A percentile compares a stretch with the other conserved stretches of the same genome.
phyloP scores from a whole-genome alignment of 53 echinoderm and acorn worm species.

The Antedon mediterranea region DNA sequence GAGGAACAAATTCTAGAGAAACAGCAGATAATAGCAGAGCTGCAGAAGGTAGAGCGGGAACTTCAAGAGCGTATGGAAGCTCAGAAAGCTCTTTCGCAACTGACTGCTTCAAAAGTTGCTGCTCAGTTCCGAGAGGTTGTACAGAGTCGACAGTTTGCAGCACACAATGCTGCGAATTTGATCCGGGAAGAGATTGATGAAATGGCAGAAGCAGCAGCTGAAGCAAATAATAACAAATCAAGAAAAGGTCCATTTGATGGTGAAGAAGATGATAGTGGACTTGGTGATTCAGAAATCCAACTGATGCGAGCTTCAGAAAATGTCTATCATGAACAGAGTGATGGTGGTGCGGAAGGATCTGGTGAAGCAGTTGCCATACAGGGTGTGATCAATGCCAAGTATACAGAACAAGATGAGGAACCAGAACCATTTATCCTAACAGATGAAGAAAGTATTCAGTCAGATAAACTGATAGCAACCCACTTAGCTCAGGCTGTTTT shows the following conservation, averaged over 20 bases:
- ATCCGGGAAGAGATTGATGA: not conserved
- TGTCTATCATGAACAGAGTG: not conserved
- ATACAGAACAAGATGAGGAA: not conserved
- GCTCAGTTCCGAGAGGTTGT: not conserved
- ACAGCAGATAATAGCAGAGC: constrained; percentile 86
- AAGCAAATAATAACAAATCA: not conserved
- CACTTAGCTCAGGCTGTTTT: not conserved
- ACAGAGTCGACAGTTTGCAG: not conserved
- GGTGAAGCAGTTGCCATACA: not conserved
- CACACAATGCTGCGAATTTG: not conserved
- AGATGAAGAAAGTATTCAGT: not conserved
- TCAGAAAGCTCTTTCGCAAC: constrained; percentile 37
- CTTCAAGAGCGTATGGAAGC: constrained; percentile 59
- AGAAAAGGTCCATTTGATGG: not conserved
- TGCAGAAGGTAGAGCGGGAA: constrained; percentile 85
- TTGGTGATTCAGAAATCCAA: not conserved
- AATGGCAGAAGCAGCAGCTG: not conserved
- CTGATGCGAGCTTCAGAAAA: not conserved
- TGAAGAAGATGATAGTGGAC: not conserved
- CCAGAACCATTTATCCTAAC: not conserved
- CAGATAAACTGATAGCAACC: not conserved
- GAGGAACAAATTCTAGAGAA: constrained; percentile 96
- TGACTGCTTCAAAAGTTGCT: not conserved
- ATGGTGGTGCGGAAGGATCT: not conserved
- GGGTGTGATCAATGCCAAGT: not conserved